Evolutionary conservation across 1,140 invertebrate species (phyloP).

Genomic region (Palaemon carinicauda): DNA sequence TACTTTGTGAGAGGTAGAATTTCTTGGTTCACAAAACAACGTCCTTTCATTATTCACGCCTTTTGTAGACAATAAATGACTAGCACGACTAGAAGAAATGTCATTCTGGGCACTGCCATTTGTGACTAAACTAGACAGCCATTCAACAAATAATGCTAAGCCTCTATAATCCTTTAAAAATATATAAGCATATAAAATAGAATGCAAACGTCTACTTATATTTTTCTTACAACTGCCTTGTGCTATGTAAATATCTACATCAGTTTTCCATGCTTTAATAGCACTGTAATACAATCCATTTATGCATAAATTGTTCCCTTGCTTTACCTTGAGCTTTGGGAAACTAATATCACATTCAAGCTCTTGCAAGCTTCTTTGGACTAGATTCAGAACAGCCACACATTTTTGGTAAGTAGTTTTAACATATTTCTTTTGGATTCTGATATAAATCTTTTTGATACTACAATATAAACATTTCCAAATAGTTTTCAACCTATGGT

Average conservation of each 20-base stretch:
- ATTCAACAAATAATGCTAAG: slow-evolving; percentile 12
- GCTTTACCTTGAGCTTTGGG: not conserved
- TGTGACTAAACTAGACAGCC: slow-evolving; percentile 9
- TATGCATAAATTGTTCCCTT: not conserved
- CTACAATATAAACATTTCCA: slow-evolving; percentile 19
- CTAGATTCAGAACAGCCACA: slow-evolving; percentile 4
- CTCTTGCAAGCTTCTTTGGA: slow-evolving; percentile 3
- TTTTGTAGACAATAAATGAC: too few relatives aligned
- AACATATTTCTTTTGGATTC: not conserved
- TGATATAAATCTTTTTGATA: slow-evolving; percentile 9
- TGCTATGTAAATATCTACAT: not conserved
- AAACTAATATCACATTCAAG: not conserved
- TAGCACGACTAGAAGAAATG: not conserved
- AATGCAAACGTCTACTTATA: slow-evolving; percentile 6
- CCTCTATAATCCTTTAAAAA: not conserved
- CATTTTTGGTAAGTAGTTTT: slow-evolving; percentile 9
- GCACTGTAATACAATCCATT: slow-evolving; percentile 18
- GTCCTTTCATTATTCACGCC: too few relatives aligned
- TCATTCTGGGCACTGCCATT: not conserved
- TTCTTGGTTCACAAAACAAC: too few relatives aligned
- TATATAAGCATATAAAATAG: slow-evolving; percentile 28
- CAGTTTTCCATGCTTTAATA: slow-evolving; percentile 13
- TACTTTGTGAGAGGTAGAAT: too few relatives aligned
- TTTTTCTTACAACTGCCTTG: not conserved
- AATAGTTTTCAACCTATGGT: slow-evolving; percentile 6